Conservation (phyloP, 1,140 invertebrate species). For the Dendrolimus punctatus region DNA sequence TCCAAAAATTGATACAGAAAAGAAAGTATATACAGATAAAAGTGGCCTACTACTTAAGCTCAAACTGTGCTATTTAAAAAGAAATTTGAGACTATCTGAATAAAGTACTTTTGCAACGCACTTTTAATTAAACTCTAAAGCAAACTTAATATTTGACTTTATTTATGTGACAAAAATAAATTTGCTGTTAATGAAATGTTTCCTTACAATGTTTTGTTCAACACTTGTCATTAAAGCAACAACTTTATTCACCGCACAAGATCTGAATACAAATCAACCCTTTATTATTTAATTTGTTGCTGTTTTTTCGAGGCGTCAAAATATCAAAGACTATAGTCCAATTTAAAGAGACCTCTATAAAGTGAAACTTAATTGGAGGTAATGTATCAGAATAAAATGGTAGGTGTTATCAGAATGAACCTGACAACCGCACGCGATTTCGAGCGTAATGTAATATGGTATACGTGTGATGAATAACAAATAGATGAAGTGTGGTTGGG, state of each 20-base stretch:
- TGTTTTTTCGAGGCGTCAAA: conserved; percentile 48
- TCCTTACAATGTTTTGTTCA: not conserved
- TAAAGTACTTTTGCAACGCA: no score
- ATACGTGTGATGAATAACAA: conserved; percentile 53
- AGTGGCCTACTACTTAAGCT: no score
- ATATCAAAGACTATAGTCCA: conserved; percentile 37
- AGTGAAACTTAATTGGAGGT: conserved; percentile 5
- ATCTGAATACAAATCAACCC: conserved; percentile 45
- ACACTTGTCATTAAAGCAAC: conserved; percentile 13
- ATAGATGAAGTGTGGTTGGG: conserved; percentile 35
- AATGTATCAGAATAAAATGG: conserved; percentile 29
- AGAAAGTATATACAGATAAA: no score
- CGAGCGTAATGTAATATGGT: conserved; percentile 56
- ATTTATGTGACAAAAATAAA: no score
- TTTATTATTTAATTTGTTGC: conserved; percentile 59
- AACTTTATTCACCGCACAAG: conserved; percentile 30
- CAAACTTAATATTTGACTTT: no score
- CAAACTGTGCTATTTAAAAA: no score
- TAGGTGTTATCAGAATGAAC: conserved; percentile 36
- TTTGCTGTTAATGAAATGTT: no score
- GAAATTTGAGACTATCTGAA: no score
- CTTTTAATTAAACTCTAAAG: no score
- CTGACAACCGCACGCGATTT: conserved; percentile 49
- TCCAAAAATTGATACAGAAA: no score
- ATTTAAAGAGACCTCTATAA: conserved; percentile 7